phyloP scores from a whole-genome alignment of 2,888 invertebrate species.

The Beris chalybata region DNA sequence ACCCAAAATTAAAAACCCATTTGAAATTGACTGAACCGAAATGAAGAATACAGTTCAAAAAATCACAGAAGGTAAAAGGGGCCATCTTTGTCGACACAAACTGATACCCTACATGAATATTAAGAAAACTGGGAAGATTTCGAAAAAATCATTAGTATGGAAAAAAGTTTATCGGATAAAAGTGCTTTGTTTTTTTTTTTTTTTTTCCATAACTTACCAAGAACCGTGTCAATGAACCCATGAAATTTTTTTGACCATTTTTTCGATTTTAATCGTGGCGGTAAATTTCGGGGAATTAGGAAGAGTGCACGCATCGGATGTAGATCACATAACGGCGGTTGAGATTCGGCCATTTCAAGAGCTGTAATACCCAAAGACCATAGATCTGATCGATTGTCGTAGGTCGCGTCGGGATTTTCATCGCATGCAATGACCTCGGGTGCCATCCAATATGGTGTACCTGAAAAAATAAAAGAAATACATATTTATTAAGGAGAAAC shows the following conservation, averaged over 20 bases:
- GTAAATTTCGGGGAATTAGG: constrained; percentile 96
- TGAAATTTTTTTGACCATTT: constrained; percentile 99
- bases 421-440: constrained; percentile 99
- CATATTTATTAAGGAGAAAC: no score
- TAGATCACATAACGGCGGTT: constrained; percentile 98
- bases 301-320: constrained; percentile 99
- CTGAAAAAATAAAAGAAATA: constrained; percentile 51
- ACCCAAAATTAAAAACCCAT: no score
- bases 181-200: no score
- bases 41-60: no score
- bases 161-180: no score
- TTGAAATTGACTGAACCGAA: no score
- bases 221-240: constrained; percentile 96
- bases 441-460: constrained; percentile 98
- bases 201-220: constrained; percentile 57
- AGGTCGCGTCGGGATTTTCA: constrained; percentile 99
- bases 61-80: no score
- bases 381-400: constrained; percentile 93
- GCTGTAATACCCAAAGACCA: constrained; percentile 97
- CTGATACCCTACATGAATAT: no score
- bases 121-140: no score
- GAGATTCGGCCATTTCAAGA: constrained; percentile 99
- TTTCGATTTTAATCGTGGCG: constrained; percentile 95
- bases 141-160: no score
- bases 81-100: no score